phyloP scores from a whole-genome alignment of 1,140 invertebrate species.

The Antheraea mylitta region DNA sequence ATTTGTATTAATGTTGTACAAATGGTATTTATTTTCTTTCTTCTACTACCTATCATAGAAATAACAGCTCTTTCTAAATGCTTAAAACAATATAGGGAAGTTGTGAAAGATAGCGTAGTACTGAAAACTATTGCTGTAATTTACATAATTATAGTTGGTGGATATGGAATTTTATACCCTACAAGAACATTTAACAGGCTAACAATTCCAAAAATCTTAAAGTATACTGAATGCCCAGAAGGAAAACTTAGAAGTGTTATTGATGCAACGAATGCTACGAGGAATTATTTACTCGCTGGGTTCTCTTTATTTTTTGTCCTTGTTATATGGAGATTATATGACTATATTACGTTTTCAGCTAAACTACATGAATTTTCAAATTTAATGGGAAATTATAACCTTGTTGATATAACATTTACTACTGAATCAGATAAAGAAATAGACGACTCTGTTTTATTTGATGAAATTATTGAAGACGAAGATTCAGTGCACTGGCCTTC shows the following conservation, averaged over 20 bases:
- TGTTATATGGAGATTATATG: slow-evolving; percentile 40
- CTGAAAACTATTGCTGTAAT: slow-evolving; percentile 16
- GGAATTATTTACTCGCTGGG: slow-evolving; percentile 48
- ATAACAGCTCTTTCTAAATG: slow-evolving; percentile 39
- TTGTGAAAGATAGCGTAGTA: slow-evolving; percentile 17
- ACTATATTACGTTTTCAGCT: slow-evolving; percentile 51
- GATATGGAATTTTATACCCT: slow-evolving; percentile 40
- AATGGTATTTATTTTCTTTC: slow-evolving; percentile 42
- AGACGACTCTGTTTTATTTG: slow-evolving; percentile 10
- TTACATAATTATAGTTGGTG: slow-evolving; percentile 30
- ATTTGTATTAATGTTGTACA: slow-evolving; percentile 39
- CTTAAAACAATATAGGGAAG: slow-evolving; percentile 29
- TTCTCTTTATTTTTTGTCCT: slow-evolving; percentile 50
- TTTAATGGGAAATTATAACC: slow-evolving; percentile 50
- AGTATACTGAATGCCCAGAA: slow-evolving; percentile 24
- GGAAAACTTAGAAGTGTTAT: slow-evolving; percentile 40
- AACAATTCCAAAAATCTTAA: slow-evolving; percentile 21
- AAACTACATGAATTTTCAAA: slow-evolving; percentile 53
- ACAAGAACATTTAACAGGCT: slow-evolving; percentile 36
- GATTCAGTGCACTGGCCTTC: slow-evolving; percentile 35
- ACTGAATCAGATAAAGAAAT: slow-evolving; percentile 21
- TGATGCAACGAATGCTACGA: slow-evolving; percentile 36
- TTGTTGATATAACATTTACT: slow-evolving; percentile 39
- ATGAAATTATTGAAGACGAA: slow-evolving; percentile 29
- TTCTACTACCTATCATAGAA: slow-evolving; percentile 44